Evolutionary conservation across 2,797 vertebrate genomes (phyloP).

Genomic region (Scolopax rusticola): DNA sequence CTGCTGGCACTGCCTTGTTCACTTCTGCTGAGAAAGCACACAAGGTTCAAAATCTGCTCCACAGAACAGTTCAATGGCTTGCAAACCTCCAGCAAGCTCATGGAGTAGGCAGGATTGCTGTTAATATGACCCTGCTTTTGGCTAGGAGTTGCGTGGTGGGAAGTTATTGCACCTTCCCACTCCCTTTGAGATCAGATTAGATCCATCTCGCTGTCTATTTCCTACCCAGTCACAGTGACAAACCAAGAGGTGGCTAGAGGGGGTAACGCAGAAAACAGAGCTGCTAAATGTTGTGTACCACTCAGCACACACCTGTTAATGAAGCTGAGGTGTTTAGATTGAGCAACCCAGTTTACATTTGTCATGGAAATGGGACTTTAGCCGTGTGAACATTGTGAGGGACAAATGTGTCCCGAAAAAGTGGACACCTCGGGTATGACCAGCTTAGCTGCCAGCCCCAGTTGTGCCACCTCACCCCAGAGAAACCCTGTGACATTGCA

Average conservation of each 20-base stretch:
- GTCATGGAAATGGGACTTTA: constrained; percentile 55
- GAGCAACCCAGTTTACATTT: constrained; percentile 56
- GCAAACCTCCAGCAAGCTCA: background rate
- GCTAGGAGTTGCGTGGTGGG: background rate
- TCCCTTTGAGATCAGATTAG: background rate
- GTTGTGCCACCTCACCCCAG: background rate
- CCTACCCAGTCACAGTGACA: background rate
- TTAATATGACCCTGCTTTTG: background rate
- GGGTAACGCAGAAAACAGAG: constrained; percentile 16
- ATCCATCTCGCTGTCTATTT: background rate
- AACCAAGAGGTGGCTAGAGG: background rate
- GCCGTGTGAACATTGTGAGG: constrained; percentile 44
- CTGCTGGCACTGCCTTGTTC: background rate
- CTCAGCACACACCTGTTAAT: constrained; percentile 40
- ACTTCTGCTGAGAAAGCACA: background rate
- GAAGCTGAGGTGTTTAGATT: constrained; percentile 63
- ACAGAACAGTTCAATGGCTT: rapidly evolving
- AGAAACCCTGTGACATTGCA: background rate
- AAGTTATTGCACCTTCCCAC: background rate
- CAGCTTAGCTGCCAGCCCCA: constrained; percentile 12
- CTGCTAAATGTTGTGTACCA: background rate
- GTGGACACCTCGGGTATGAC: constrained; percentile 3
- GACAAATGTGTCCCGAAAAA: constrained; percentile 64
- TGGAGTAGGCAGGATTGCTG: background rate
- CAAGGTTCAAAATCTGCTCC: background rate